A percentile compares a stretch with the other conserved stretches of the same genome.
These are phyloP conservation scores for Temnothorax unifasciatus DNA, from an alignment of 2,888 invertebrate species.

Conservation along the genomic window DNA sequence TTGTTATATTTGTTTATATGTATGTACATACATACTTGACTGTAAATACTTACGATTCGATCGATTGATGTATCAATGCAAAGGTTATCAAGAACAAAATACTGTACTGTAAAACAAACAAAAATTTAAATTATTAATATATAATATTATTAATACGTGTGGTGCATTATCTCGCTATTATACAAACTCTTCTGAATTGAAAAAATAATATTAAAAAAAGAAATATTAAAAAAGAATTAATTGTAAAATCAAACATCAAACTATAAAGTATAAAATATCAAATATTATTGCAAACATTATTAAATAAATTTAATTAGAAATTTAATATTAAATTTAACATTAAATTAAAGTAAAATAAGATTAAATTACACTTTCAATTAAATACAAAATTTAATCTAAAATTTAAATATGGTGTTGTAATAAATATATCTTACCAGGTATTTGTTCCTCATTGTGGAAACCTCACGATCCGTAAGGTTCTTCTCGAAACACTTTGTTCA, in stretches of 20 bases:
- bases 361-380: not conserved
- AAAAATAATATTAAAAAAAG: not conserved
- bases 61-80: slow-evolving; percentile 50
- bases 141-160: not conserved
- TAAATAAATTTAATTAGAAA: not conserved
- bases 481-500: slow-evolving; percentile 38
- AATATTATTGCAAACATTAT: not conserved
- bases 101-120: slow-evolving; percentile 64
- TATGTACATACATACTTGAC: not conserved
- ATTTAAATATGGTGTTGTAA: not conserved
- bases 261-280: not conserved
- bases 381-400: slow-evolving; percentile 3
- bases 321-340: not conserved
- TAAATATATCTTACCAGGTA: slow-evolving; percentile 73
- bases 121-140: not conserved
- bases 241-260: not conserved
- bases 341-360: not conserved
- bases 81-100: slow-evolving; percentile 55
- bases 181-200: not conserved
- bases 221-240: not conserved
- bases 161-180: not conserved
- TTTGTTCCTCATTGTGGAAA: slow-evolving; percentile 72
- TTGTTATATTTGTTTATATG: not conserved
- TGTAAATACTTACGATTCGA: slow-evolving; percentile 67
- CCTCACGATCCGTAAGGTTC: not conserved